phyloP scores from a whole-genome alignment of 2,888 invertebrate species.

The Nemotelus pantherinus region DNA sequence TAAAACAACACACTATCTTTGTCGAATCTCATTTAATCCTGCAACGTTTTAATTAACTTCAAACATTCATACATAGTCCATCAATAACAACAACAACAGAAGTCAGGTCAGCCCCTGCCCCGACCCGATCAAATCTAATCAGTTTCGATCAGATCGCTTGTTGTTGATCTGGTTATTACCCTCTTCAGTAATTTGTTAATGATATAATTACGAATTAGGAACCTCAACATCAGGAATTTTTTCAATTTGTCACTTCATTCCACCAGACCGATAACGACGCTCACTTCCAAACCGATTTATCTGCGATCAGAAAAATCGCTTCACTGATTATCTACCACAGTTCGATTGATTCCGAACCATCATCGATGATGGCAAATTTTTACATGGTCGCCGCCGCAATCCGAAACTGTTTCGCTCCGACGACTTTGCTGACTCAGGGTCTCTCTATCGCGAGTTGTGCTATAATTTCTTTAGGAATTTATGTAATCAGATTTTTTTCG shows the following conservation, averaged over 20 bases:
- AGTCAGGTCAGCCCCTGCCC: too few species aligned
- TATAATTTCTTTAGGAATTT: neutral
- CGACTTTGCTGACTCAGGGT: neutral
- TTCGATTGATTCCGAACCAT: neutral
- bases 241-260: slow-evolving; percentile 17
- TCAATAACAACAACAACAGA: too few species aligned
- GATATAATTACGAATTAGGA: slow-evolving; percentile 11
- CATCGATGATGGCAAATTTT: neutral
- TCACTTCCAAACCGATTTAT: neutral
- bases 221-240: neutral
- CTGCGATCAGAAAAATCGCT: neutral
- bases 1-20: too few species aligned
- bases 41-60: too few species aligned
- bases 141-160: neutral
- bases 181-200: slow-evolving; percentile 29
- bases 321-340: neutral
- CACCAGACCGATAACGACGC: neutral
- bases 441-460: neutral
- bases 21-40: too few species aligned
- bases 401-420: neutral
- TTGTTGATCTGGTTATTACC: slow-evolving; percentile 38
- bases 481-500: neutral
- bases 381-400: neutral
- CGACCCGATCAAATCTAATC: neutral
- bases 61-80: too few species aligned